Evolutionary conservation across 2,888 invertebrate species (phyloP).

Genomic region (Thysanoteuthis rhombus): DNA sequence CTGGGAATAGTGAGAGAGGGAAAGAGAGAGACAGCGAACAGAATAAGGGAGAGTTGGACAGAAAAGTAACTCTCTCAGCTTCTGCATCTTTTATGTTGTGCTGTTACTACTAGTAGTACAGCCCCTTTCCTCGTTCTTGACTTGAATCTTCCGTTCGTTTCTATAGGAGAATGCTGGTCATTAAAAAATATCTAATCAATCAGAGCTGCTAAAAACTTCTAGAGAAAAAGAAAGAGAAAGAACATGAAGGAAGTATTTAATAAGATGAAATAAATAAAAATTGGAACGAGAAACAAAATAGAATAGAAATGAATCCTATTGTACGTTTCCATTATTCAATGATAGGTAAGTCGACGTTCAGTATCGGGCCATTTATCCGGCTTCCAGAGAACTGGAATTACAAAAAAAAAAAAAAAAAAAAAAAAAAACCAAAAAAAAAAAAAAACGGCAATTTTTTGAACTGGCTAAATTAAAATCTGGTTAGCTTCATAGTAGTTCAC

Average conservation of each 20-base stretch:
- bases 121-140: not conserved
- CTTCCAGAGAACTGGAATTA: no score
- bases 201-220: not conserved
- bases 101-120: not conserved
- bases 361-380: no score
- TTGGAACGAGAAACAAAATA: not conserved
- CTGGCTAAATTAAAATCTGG: no score
- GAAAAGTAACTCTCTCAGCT: not conserved
- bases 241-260: not conserved
- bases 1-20: not conserved
- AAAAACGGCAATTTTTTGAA: no score
- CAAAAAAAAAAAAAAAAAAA: no score
- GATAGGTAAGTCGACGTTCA: not conserved
- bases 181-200: conserved; percentile 25
- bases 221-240: not conserved
- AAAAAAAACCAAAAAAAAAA: no score
- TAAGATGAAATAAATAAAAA: not conserved
- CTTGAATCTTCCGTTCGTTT: not conserved
- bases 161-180: conserved; percentile 13
- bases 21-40: not conserved
- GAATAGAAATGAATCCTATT: not conserved
- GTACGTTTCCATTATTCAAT: not conserved
- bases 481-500: no score
- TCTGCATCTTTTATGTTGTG: not conserved
- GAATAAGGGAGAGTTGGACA: not conserved